Conservation (phyloP, 1,140 invertebrate species). For the Zaprionus nigranus region DNA sequence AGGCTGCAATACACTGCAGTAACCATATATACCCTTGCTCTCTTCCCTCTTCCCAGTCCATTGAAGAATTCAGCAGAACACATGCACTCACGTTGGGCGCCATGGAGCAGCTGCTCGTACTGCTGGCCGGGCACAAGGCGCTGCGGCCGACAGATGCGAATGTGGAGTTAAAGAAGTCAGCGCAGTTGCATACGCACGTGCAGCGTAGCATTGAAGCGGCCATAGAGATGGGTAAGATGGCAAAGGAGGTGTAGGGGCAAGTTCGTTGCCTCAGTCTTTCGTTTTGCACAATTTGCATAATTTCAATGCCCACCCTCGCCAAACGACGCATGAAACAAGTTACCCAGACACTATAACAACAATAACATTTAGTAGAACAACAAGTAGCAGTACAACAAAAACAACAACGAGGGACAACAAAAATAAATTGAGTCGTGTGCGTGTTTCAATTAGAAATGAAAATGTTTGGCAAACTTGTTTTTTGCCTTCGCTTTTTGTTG, state of each 20-base stretch:
- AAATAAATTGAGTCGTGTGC: slow-evolving; percentile 57
- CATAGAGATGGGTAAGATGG: slow-evolving; percentile 81
- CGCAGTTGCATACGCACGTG: slow-evolving; percentile 84
- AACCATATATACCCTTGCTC: neutral
- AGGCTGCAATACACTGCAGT: neutral
- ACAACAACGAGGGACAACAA: slow-evolving; percentile 13
- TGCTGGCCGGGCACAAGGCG: slow-evolving; percentile 84
- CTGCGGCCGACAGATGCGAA: slow-evolving; percentile 85
- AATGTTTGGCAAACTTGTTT: slow-evolving; percentile 79
- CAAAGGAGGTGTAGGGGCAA: slow-evolving; percentile 14
- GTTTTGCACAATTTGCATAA: slow-evolving; percentile 70
- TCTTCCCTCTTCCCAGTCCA: slow-evolving; percentile 84
- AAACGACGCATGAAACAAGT: slow-evolving; percentile 29
- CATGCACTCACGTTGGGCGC: slow-evolving; percentile 85
- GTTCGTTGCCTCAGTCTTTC: slow-evolving; percentile 72
- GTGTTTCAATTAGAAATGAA: slow-evolving; percentile 73
- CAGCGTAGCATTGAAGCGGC: slow-evolving; percentile 73
- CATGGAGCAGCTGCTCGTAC: slow-evolving; percentile 86
- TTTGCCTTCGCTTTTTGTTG: slow-evolving; percentile 42
- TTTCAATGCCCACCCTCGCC: slow-evolving; percentile 55
- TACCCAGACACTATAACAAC: slow-evolving; percentile 21
- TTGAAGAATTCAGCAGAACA: slow-evolving; percentile 87
- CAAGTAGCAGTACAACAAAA: neutral
- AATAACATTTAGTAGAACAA: slow-evolving; percentile 48
- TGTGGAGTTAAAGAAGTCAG: slow-evolving; percentile 84